Conservation (phyloP, 2,888 invertebrate genomes). For the Zaprionus obscuricornis region DNA sequence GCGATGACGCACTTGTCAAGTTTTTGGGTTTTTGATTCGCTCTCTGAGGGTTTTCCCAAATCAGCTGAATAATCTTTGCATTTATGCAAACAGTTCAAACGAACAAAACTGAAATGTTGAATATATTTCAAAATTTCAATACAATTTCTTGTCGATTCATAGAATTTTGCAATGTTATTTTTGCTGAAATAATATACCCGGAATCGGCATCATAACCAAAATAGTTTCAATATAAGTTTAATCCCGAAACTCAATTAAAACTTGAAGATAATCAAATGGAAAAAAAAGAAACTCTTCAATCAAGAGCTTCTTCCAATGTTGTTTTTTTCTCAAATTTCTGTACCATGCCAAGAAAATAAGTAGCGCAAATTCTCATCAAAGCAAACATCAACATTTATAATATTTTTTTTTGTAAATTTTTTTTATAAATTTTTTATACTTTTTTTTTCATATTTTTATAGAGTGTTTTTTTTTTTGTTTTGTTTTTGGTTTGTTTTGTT, state of each 20-base stretch:
- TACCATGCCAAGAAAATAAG: constrained; percentile 59
- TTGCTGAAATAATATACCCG: no score
- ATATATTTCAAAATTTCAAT: constrained; percentile 1
- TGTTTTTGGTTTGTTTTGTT: no score
- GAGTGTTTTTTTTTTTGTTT: constrained; percentile 42
- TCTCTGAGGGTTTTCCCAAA: constrained; percentile 57
- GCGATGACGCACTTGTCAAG: constrained; percentile 52
- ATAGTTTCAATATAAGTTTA: no score
- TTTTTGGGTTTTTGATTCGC: constrained; percentile 5
- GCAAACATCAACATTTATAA: constrained; percentile 75
- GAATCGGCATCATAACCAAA: no score
- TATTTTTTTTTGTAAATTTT: constrained; percentile 59
- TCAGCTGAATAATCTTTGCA: not conserved
- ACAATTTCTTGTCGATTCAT: not conserved
- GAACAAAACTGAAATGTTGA: no score
- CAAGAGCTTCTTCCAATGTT: no score
- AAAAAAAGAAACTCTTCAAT: not conserved
- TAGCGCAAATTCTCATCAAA: constrained; percentile 49
- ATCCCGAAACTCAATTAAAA: constrained; percentile 9
- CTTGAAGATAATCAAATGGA: not conserved
- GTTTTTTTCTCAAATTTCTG: constrained; percentile 1
- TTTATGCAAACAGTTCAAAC: not conserved
- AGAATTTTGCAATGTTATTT: no score
- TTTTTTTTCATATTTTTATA: constrained; percentile 61
- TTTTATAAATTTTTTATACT: constrained; percentile 67